These are phyloP conservation scores for Cerceris rybyensis DNA, from an alignment of 2,888 invertebrate genomes.

Conservation along the genomic window DNA sequence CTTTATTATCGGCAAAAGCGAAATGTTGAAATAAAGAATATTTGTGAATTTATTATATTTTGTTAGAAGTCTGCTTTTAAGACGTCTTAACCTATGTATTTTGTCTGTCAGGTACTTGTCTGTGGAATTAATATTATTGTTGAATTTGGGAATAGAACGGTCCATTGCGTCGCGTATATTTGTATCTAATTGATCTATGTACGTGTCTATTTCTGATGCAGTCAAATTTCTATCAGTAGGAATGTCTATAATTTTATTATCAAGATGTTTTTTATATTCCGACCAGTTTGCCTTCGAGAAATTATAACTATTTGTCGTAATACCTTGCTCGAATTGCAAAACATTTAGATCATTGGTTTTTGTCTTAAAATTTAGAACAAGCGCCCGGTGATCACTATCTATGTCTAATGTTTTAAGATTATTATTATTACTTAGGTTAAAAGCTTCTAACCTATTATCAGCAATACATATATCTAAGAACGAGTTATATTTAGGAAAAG, in stretches of 20 bases:
- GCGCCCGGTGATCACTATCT: slow-evolving; percentile 23
- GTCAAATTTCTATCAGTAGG: slow-evolving; percentile 13
- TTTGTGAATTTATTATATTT: background rate
- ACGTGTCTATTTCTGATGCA: background rate
- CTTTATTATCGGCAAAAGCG: background rate
- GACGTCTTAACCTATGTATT: background rate
- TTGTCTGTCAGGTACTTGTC: slow-evolving; percentile 13
- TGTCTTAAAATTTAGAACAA: background rate
- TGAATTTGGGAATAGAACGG: accelerated
- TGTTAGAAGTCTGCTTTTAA: background rate
- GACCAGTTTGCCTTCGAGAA: slow-evolving; percentile 2
- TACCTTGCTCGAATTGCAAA: background rate
- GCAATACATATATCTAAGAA: slow-evolving; percentile 7
- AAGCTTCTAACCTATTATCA: slow-evolving; percentile 11
- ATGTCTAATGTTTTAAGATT: background rate
- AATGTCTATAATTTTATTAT: background rate
- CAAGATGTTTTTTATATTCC: background rate
- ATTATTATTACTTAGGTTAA: background rate
- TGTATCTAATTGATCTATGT: background rate
- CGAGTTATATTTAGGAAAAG: background rate
- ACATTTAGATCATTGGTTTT: background rate
- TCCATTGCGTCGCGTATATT: background rate
- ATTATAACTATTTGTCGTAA: background rate
- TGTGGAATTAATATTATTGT: background rate
- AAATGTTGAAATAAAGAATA: background rate